Evolutionary conservation across 2,113 vertebrate genomes (phyloP), one percentile per base, ranked within the genome.

Genomic region (Fulmarus glacialis): DNA sequence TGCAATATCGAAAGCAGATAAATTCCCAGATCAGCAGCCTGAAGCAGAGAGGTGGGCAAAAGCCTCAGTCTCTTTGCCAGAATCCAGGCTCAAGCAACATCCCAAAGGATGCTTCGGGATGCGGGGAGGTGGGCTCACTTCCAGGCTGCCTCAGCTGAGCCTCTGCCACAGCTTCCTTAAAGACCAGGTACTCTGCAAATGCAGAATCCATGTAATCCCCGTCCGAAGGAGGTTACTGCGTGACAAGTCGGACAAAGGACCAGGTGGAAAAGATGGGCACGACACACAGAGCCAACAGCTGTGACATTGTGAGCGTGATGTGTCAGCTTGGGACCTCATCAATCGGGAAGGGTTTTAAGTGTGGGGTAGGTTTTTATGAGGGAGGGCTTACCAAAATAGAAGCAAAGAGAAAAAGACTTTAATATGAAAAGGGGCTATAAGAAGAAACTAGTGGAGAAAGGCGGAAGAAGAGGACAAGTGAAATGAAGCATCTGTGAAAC

Each of bases 191-290:
- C 43, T 79, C 21, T 64, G 40, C 43, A 93, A 30, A 56, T 8
- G 12, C 30, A 36, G 85, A 68, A 73, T 56, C 36, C 0, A 0
- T 55, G 36, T 32, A 48, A 56, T 42, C 34, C 38, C 19, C 5
- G 0, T 71, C 62, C 0, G 1, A 21, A 79, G 56, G 38, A 53
- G 40, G 1, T 48, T 68, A 27, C 48, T 47, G 30, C 0, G 0
- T 43, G 50, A n/a, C 48, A 53, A 66, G 29, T 27, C 1, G 2
- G 62, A 43, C 77, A 59, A 77, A 80, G 75, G 50, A 83, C 55
- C 1, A 1, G 26, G 4, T 79, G 32, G 78, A 30, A 77, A 60
- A 68, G 12, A 29, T 1, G 23, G 36, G 26, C 59, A 50, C 4
- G 12, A 45, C 26, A 14, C 18, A 29, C 34, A 59, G 38, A 47